phyloP scores from a whole-genome alignment of 2,113 vertebrate species.

The Colaptes auratus region DNA sequence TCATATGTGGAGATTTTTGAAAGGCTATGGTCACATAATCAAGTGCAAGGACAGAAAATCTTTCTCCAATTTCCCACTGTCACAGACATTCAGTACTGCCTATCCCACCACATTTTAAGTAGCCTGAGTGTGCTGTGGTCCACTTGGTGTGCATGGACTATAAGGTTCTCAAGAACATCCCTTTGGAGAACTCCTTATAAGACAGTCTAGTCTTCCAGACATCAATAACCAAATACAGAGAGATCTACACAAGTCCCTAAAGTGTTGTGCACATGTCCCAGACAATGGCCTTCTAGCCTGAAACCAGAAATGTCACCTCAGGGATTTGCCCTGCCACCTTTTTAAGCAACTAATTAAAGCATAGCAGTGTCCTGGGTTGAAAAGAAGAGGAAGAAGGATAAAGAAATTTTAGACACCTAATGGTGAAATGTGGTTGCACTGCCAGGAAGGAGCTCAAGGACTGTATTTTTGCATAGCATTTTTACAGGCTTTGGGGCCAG shows the following conservation, averaged over 20 bases:
- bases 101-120: background rate
- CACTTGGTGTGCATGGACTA: background rate
- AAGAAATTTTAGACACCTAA: background rate
- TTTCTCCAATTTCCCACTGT: background rate
- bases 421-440: background rate
- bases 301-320: background rate
- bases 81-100: background rate
- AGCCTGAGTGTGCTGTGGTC: background rate
- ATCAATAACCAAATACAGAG: background rate
- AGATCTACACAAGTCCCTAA: accelerated
- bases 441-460: background rate
- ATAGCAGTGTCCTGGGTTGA: background rate
- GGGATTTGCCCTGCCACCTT: background rate
- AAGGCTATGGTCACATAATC: background rate
- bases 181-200: background rate
- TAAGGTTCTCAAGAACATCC: background rate
- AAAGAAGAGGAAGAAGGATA: background rate
- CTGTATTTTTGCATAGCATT: background rate
- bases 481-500: background rate
- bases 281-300: accelerated
- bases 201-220: background rate
- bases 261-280: accelerated
- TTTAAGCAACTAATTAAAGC: background rate
- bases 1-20: background rate
- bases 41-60: background rate